Evolutionary conservation across 2,888 invertebrate species (phyloP).

Genomic region (Baccha elongata): DNA sequence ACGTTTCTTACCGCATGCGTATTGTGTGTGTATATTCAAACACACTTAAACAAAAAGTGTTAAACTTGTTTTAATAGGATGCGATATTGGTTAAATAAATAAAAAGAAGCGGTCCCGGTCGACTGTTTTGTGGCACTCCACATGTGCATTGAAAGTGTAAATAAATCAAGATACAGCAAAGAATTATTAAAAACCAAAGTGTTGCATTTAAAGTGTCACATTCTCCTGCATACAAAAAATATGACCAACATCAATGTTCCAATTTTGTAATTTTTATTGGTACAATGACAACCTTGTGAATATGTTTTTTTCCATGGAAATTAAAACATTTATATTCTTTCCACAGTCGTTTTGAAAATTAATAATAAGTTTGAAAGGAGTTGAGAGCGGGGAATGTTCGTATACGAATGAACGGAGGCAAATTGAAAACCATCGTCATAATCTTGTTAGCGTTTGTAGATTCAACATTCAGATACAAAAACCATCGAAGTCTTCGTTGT

Average conservation of each 20-base stretch:
- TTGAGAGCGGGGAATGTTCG: background rate
- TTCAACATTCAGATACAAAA: constrained; percentile 12
- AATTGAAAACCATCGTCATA: constrained; percentile 31
- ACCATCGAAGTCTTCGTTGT: background rate
- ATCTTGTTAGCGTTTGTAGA: constrained; percentile 43
- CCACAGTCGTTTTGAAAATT: constrained; percentile 10
- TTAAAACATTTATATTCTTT: constrained; percentile 51
- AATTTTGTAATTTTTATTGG: background rate
- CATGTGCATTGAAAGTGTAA: too few species aligned
- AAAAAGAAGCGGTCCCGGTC: too few species aligned
- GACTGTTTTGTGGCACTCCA: too few species aligned
- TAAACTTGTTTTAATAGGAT: too few species aligned
- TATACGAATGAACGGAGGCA: constrained; percentile 29
- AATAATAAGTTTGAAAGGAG: constrained; percentile 10
- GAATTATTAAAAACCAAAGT: too few species aligned
- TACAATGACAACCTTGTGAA: background rate
- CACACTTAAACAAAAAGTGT: too few species aligned
- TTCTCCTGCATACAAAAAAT: too few species aligned
- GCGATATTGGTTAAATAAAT: too few species aligned
- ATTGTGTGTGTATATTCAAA: too few species aligned
- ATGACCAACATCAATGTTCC: background rate
- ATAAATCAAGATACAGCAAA: too few species aligned
- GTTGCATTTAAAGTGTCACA: too few species aligned
- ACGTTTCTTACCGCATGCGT: too few species aligned
- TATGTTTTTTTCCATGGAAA: constrained; percentile 17